Conservation (phyloP, 2,888 invertebrate genomes). For the Athrips mouffetella region DNA sequence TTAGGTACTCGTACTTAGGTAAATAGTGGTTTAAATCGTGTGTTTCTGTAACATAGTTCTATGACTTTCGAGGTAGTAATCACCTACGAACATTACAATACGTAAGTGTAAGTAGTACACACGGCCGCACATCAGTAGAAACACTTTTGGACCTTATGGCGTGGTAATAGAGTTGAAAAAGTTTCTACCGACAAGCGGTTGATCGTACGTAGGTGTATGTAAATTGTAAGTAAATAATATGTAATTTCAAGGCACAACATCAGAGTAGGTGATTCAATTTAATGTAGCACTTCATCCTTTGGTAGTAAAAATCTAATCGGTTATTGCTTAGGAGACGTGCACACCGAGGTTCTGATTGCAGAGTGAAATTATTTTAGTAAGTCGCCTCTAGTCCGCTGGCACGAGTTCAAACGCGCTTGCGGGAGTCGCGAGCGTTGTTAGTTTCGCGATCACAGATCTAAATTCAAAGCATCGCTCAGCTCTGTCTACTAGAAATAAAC, state of each 20-base stretch:
- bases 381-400: constrained; percentile 55
- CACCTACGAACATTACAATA: no score
- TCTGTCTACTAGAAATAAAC: no score
- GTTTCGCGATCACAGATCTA: constrained; percentile 2
- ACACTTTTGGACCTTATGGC: no score
- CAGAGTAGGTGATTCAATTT: background rate
- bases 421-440: constrained; percentile 21
- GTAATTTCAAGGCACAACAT: background rate
- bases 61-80: no score
- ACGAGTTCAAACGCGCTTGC: constrained; percentile 51
- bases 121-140: no score
- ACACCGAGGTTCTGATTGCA: constrained; percentile 39
- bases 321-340: constrained; percentile 1
- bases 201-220: no score
- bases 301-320: background rate
- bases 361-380: constrained; percentile 69
- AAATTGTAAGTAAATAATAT: no score
- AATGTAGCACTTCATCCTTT: background rate
- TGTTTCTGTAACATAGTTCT: no score
- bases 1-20: background rate
- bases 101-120: no score
- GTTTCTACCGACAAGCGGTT: no score
- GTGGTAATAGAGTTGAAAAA: no score
- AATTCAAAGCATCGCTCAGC: background rate
- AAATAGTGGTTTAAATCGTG: no score